Evolutionary conservation across 2,888 invertebrate genomes (phyloP), one percentile per base, ranked within the genome.

Genomic region (Caenorhabditis auriculariae): DNA sequence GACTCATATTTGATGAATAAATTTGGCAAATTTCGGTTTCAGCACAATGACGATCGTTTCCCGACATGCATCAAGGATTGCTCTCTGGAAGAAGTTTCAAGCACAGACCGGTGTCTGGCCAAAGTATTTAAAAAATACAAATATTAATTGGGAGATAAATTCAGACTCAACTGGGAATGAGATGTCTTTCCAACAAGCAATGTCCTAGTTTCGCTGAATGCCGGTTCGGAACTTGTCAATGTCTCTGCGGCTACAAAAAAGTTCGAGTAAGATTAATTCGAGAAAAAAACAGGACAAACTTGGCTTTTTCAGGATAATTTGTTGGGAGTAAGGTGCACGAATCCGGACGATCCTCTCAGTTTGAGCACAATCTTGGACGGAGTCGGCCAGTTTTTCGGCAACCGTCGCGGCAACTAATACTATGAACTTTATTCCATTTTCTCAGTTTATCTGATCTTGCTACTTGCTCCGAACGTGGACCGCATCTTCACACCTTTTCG

Each of bases 331-430:
- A 54, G 74, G 27, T 79, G 79, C 63, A 65, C 76, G 21, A 75
- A 79, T 58, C 79, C 79, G n/a, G 76, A 75, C 54, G 79, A 79
- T 66, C 79, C 79, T 15, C 69, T 80, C 39, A 69, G 70, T 45
- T 58, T 79, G 32, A 68, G 72, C 37, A 65, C 57, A 24, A 73
- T 80, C 45, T 52, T 80, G 19, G 71, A 64, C n/a, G 67, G 73
- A 21, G 73, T 78, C 9, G 69, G 72, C 23, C 69, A 72, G 49
- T 59, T 78, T 17, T 78, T 78, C 54, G 70, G 72, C 42, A 71
- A 70, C 49, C 54, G 54, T 17, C 57, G 52, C 19, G 62, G 54
- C 9, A 57, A 56, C 43, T 54, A 57, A 53, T 46, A n/a, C n/a
- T n/a, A n/a, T n/a, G n/a, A n/a, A n/a, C n/a, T n/a, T n/a, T n/a